Evolutionary conservation across 1,140 invertebrate genomes (phyloP).

Genomic region (Carcinoscorpius rotundicauda): DNA sequence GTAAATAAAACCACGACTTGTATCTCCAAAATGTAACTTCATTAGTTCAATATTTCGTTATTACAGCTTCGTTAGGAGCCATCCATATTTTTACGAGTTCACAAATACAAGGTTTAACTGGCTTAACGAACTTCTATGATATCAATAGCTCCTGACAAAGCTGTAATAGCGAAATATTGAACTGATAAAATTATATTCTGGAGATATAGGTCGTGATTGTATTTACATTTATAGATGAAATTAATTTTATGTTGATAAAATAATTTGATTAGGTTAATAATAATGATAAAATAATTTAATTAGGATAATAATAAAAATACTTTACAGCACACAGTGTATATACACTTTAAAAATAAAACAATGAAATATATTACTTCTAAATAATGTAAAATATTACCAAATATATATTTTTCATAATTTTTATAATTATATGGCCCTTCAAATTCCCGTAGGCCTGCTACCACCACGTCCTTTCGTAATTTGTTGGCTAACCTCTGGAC

Average conservation of each 20-base stretch:
- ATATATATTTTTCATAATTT: slow-evolving; percentile 81
- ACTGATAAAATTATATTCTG: no score
- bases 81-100: no score
- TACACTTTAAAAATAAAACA: slow-evolving; percentile 4
- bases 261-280: not conserved
- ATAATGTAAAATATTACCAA: slow-evolving; percentile 42
- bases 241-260: not conserved
- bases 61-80: no score
- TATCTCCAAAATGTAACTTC: no score
- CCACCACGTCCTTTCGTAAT: slow-evolving; percentile 60
- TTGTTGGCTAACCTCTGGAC: slow-evolving; percentile 67
- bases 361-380: not conserved
- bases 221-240: no score
- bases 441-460: slow-evolving; percentile 55
- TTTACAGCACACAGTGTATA: slow-evolving; percentile 1
- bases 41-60: no score
- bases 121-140: no score
- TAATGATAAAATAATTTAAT: slow-evolving; percentile 7
- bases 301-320: slow-evolving; percentile 5
- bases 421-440: slow-evolving; percentile 61
- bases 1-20: no score
- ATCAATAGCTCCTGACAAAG: no score
- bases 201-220: no score
- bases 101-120: no score
- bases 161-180: no score